Evolutionary conservation across 1,140 invertebrate species (phyloP), one percentile per base, ranked within the genome.

Genomic region (Zaprionus ornatus): DNA sequence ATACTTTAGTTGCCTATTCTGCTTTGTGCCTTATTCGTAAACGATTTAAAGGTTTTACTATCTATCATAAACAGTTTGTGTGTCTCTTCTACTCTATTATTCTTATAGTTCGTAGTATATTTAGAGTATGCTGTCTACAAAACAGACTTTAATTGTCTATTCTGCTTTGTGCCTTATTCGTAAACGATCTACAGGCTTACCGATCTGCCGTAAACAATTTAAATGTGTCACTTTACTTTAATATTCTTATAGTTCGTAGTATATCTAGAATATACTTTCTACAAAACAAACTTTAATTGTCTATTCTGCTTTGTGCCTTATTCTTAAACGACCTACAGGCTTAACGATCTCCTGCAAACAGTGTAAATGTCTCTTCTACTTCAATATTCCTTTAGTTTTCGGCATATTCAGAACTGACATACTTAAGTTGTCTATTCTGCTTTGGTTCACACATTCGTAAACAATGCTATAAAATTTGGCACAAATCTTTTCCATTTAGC

Each of bases 401-500:
- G 10, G 9, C 10, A 32, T 32, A 32, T 10, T 32, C 7, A 3
- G 9, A 9, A 32, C 29, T 32, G 29, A 3, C 9, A 32, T 10
- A 0, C 29, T 40, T 40, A n/a, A 40, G 15, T 40, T 40, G 12
- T 40, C 15, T 40, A 40, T 40, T 40, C 10, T 15, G 10, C 35
- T 45, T 45, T 56, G 55, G 10, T 12, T 10, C 1, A 15, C 4
- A 21, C 25, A 42, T 61, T 45, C 17, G 35, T 61, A 61, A 27
- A 61, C 10, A 42, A 10, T 61, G 21, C 21, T 25, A 59, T 40
- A 40, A 40, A 42, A 59, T 40, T 59, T 59, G 56, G 13, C 35
- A 37, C 13, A 59, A 42, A 52, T 29, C 3, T 13, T 50, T 50
- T 15, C 42, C 35, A 27, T 35, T 65, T 65, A 54, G 63, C 63